Evolutionary conservation across 37 sponge, comb jelly and placozoan genomes (phyloP).

Genomic region (Axinella damicornis): DNA sequence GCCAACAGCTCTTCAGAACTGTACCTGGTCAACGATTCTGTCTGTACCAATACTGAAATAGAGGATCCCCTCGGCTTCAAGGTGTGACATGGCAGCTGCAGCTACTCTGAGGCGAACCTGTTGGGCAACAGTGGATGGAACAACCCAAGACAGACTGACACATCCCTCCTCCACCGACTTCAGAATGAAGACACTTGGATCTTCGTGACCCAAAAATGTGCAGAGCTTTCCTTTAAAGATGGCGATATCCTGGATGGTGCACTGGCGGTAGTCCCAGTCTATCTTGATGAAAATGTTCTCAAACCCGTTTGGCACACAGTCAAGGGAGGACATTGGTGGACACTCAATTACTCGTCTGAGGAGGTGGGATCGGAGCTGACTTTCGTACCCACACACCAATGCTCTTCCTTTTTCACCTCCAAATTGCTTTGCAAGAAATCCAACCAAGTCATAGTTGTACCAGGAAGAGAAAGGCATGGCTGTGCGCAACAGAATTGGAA

Average conservation of each 20-base stretch:
- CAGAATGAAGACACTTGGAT: slow-evolving; percentile 1
- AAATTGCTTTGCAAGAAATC: not conserved
- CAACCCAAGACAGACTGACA: not conserved
- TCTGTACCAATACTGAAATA: no score
- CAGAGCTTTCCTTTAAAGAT: slow-evolving; percentile 3
- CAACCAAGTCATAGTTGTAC: slow-evolving; percentile 20
- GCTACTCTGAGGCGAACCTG: no score
- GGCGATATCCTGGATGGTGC: not conserved
- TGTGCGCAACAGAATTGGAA: not conserved
- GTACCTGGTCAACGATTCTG: no score
- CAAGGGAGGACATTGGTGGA: not conserved
- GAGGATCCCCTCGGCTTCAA: no score
- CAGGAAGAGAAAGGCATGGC: slow-evolving; percentile 11
- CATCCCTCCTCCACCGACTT: slow-evolving; percentile 22
- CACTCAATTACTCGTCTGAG: not conserved
- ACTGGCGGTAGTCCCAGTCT: not conserved
- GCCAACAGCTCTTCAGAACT: no score
- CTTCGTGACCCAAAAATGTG: not conserved
- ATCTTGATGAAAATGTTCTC: not conserved
- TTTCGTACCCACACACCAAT: slow-evolving; percentile 1
- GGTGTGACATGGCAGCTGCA: no score
- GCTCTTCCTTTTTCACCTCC: not conserved
- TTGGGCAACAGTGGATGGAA: not conserved
- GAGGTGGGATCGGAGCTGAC: not conserved
- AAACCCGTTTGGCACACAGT: not conserved